Evolutionary conservation across 2,113 vertebrate genomes (phyloP), one percentile per base, ranked within the genome.

Genomic region (Suncus etruscus): DNA sequence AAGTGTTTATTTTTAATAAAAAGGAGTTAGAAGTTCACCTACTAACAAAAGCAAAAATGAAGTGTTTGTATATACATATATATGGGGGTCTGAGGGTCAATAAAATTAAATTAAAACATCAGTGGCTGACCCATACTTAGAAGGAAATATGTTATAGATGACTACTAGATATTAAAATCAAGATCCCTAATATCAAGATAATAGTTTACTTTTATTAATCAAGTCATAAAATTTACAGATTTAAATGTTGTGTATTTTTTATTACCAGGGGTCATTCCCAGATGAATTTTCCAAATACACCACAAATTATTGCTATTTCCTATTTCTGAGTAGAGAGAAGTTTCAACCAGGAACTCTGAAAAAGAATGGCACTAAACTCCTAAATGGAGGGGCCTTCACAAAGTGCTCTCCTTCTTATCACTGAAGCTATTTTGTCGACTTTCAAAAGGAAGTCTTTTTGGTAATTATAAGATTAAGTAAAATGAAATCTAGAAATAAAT

Each of bases 1-100:
- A 86, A 77, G 88, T 69, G 50, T 47, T 83, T 78, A 39, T 15
- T 77, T 39, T 31, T 78, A 87, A 93, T 92, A 86, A 69, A 65
- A 58, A 65, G 16, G 77, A 82, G 27, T 92, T 12, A 77, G 24
- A 75, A 90, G 24, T 93, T 32, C 4, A 47, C 2, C 14, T 76
- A 73, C 2, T 68, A 31, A 39, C 0, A 90, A 86, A 39, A 88
- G 24, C 66, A 87, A 93, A 39, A 92, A 83, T 61, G 31, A 87
- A 82, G 3, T 63, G 32, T 58, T 29, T 83, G 68, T 15, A 77
- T 50, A 54, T 54, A 54, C 54, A 48, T 50, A 20, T 86, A 29
- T 77, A 8, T 77, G 78, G 83, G 5, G 22, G 10, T 78, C 65
- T 75, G 58, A 78, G 39, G 9, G n/a, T 31, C 73, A 86, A 94